Base-by-base conservation (phyloP, 2,888 invertebrate species). In the Lasioglossum morio region DNA sequence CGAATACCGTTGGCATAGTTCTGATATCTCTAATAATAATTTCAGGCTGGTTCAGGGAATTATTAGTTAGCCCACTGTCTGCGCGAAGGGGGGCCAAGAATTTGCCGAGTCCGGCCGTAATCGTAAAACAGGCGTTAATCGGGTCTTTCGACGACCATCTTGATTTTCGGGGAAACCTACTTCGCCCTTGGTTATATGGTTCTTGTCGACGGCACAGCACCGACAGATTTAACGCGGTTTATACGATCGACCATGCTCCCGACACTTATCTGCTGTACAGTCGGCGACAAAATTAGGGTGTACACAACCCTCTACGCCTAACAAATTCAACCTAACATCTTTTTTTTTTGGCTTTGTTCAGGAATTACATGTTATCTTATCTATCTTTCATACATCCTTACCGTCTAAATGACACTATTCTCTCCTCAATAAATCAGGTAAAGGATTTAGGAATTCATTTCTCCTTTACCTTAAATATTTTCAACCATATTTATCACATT, bases 1-100 rank as follows among this genome's bases (percentile, higher is more conserved):
- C 78, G 81, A 81, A 84, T 84, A 78, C 74, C 43, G 43, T 40
- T 53, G 53, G 53, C 48, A 53, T 77, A 72, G 48, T 69, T 75
- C 69, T 80, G 69, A 75, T 66, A 80, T 60, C 43, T 30, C 75
- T 77, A 70, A 74, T 63, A 57, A 84, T 70, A 57, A 72, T 84
- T 82, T 30, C 37, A 63, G 66, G 57, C n/a, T 14, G 72, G 7
- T 37, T 27, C 57, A 57, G 57, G 53, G 37, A 70, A 23, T 43
- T 79, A 70, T 57, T 27, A 16, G 34, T 12, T 30, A 1, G 1
- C 16, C 1, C 14, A 14, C 16, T 19, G 72, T 30, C 23, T 16
- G 19, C 1, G 16, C 5, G 30, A 8, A 5, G 8, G 2, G 0
- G 2, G 30, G 4, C 19, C 75, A 40, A 34, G 37, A 16, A 34